A percentile compares a stretch with the other conserved stretches of the same genome.
These are phyloP conservation scores for Canis aureus DNA, from an alignment of 2,113 vertebrate genomes.

Conservation along the genomic window DNA sequence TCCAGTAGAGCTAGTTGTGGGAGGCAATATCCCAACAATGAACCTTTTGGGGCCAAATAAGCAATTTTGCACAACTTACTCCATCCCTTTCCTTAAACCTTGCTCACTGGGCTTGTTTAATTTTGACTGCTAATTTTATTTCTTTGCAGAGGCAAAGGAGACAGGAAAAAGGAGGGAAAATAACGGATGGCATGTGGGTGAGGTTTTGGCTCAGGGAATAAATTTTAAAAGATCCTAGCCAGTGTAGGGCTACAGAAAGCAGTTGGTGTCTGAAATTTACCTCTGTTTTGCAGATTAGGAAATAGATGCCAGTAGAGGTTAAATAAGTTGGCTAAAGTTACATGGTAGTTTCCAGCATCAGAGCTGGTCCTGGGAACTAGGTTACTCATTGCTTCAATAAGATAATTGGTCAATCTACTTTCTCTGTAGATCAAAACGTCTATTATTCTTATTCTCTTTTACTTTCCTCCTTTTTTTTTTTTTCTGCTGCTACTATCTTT, in stretches of 20 bases:
- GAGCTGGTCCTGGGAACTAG: neutral
- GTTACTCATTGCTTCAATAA: neutral
- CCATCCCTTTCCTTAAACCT: constrained; percentile 60
- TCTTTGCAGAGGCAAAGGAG: constrained; percentile 70
- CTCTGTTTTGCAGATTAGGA: constrained; percentile 33
- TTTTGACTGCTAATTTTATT: constrained; percentile 79
- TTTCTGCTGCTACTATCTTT: neutral
- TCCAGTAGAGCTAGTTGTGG: constrained; percentile 71
- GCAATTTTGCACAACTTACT: constrained; percentile 65
- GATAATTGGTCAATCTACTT: neutral
- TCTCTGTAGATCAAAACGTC: neutral
- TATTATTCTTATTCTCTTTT: neutral
- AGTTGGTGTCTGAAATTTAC: constrained; percentile 53
- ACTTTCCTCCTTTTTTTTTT: fast-evolving
- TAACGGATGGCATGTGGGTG: constrained; percentile 70
- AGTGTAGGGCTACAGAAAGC: constrained; percentile 41
- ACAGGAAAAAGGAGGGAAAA: constrained; percentile 66
- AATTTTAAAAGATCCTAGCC: constrained; percentile 51
- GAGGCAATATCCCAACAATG: constrained; percentile 75
- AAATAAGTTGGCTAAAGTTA: constrained; percentile 50
- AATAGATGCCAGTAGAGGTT: constrained; percentile 34
- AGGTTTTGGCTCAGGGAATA: constrained; percentile 67
- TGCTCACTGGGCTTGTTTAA: constrained; percentile 71
- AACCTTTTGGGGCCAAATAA: constrained; percentile 76
- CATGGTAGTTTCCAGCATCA: neutral